These are phyloP conservation scores for Phenganax stokvisi DNA, from an alignment of 92 coral and sea anemone species.

Conservation along the genomic window DNA sequence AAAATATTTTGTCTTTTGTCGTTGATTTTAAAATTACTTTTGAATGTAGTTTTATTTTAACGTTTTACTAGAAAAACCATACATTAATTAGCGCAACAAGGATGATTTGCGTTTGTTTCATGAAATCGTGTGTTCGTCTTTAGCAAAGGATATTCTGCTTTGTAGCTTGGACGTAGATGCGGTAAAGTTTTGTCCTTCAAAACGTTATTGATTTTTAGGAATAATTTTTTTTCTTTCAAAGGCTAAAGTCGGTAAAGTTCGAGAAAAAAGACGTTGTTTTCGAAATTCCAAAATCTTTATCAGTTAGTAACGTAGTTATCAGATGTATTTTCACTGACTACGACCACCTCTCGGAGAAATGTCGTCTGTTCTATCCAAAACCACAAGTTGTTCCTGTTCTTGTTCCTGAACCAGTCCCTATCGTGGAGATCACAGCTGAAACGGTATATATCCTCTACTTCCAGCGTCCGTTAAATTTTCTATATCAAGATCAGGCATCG, in stretches of 20 bases:
- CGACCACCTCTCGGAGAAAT: constrained; percentile 76
- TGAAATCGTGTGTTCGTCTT: no score
- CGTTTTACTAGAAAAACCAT: no score
- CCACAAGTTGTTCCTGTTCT: constrained; percentile 53
- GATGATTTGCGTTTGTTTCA: no score
- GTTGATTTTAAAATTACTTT: no score
- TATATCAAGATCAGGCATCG: no score
- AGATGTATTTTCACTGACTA: constrained; percentile 69
- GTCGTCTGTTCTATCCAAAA: constrained; percentile 73
- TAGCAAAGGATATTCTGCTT: no score
- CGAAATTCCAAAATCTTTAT: constrained; percentile 69
- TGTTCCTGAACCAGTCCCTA: constrained; percentile 50
- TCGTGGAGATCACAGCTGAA: constrained; percentile 53
- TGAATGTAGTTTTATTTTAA: no score
- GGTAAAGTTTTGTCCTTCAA: neutral
- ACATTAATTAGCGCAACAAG: no score
- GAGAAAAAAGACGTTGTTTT: constrained; percentile 63
- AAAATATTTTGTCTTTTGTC: no score
- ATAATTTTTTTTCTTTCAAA: constrained; percentile 17
- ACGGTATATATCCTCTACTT: no score
- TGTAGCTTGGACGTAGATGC: no score
- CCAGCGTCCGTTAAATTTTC: no score
- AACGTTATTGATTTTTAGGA: neutral
- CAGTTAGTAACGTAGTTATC: constrained; percentile 74
- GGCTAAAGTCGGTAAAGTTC: constrained; percentile 77